Evolutionary conservation across 1,140 invertebrate genomes (phyloP).

Genomic region (Temnothorax longispinosus): DNA sequence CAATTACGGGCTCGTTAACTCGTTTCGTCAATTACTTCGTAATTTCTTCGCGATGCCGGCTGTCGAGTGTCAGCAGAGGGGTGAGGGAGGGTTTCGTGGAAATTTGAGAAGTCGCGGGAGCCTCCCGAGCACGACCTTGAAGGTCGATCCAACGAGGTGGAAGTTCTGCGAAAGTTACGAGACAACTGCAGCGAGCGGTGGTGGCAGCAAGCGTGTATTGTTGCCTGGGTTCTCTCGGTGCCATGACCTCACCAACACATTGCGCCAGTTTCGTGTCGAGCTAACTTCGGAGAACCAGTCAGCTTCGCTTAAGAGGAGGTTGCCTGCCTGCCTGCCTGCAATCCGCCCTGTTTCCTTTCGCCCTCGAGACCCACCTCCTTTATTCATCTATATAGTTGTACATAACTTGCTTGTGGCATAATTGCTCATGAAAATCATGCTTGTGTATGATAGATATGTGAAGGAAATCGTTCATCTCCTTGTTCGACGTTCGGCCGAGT

Average conservation of each 20-base stretch:
- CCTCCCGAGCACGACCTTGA: constrained; percentile 52
- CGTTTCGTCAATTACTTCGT: constrained; percentile 18
- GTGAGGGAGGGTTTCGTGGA: neutral
- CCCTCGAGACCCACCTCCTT: constrained; percentile 14
- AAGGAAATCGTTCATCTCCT: constrained; percentile 44
- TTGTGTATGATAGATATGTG: neutral
- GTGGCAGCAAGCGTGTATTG: constrained; percentile 44
- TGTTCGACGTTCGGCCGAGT: constrained; percentile 9
- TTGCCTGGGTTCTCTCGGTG: constrained; percentile 52
- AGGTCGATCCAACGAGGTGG: constrained; percentile 52
- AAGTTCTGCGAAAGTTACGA: constrained; percentile 55
- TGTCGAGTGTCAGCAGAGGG: neutral
- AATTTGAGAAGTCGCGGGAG: constrained; percentile 44
- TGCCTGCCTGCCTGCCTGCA: neutral
- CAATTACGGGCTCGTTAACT: constrained; percentile 45
- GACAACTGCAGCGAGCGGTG: constrained; percentile 34
- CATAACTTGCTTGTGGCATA: too few relatives aligned
- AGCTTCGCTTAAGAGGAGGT: constrained; percentile 25
- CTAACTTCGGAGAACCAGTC: constrained; percentile 51
- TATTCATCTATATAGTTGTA: neutral
- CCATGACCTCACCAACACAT: constrained; percentile 67
- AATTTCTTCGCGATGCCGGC: constrained; percentile 3
- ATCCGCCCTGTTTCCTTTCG: neutral
- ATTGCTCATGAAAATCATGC: too few relatives aligned
- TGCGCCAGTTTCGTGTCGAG: constrained; percentile 50